Conservation (phyloP, 1,140 invertebrate species). For the Pogonognathellus flavescens region DNA sequence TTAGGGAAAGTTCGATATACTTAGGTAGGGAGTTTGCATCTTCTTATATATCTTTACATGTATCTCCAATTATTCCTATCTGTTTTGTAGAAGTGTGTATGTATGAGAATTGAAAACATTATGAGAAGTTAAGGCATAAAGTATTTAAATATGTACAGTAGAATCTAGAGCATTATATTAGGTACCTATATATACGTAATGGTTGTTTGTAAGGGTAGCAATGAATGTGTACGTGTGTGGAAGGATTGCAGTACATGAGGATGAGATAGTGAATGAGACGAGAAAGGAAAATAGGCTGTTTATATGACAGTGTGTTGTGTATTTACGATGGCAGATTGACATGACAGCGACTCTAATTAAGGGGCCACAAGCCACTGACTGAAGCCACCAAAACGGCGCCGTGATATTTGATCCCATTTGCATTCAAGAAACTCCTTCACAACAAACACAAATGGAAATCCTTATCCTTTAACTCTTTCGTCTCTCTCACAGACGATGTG, state of each 20-base stretch:
- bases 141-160: not conserved
- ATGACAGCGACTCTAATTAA: constrained; percentile 55
- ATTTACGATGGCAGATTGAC: not conserved
- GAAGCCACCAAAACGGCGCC: constrained; percentile 57
- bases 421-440: constrained; percentile 43
- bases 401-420: constrained; percentile 60
- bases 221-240: not conserved
- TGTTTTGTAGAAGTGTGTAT: no score
- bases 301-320: not conserved
- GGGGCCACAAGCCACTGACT: constrained; percentile 52
- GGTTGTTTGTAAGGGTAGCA: not conserved
- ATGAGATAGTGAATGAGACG: not conserved
- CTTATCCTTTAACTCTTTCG: constrained; percentile 16
- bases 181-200: not conserved
- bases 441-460: not conserved
- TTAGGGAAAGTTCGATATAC: not conserved
- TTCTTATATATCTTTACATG: constrained; percentile 1
- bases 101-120: not conserved
- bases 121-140: not conserved
- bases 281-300: not conserved
- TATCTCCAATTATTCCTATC: constrained; percentile 45
- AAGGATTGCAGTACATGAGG: not conserved
- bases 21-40: not conserved
- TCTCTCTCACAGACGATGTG: not conserved
- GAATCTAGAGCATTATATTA: no score